Conservation (phyloP, 2,797 vertebrate genomes). For the Enteromius viviparus region DNA sequence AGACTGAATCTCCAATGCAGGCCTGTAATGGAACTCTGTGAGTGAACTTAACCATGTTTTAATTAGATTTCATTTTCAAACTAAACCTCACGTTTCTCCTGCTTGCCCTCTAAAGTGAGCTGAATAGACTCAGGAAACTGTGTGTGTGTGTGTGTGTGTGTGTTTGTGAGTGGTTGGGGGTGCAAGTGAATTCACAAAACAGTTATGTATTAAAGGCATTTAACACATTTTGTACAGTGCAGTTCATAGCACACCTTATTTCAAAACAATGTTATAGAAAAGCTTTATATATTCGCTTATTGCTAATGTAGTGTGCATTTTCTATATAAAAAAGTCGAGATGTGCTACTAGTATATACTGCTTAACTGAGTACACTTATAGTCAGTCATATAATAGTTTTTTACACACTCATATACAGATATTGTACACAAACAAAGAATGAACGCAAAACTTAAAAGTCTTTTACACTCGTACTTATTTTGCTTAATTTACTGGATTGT, state of each 20-base stretch:
- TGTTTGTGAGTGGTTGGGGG: slow-evolving; percentile 30
- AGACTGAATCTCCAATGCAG: slow-evolving; percentile 55
- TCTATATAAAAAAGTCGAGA: too few relatives aligned
- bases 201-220: slow-evolving; percentile 50
- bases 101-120: slow-evolving; percentile 59
- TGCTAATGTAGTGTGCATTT: too few relatives aligned
- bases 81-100: slow-evolving; percentile 60
- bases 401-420: slow-evolving; percentile 17
- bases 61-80: slow-evolving; percentile 75
- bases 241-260: not conserved
- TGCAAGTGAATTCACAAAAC: slow-evolving; percentile 52
- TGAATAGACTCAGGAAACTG: slow-evolving; percentile 53
- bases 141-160: not conserved
- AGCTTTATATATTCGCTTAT: not conserved
- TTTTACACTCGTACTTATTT: not conserved
- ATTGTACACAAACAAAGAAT: slow-evolving; percentile 24
- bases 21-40: slow-evolving; percentile 77
- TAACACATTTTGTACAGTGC: not conserved
- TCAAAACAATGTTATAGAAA: not conserved
- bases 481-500: not conserved
- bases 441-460: slow-evolving; percentile 43
- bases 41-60: slow-evolving; percentile 81
- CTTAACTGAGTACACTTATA: too few relatives aligned
- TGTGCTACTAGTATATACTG: too few relatives aligned
- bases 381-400: not conserved